Base-by-base conservation (phyloP, 92 coral and sea anemone genomes). In the Umimayanthus kanabou region DNA sequence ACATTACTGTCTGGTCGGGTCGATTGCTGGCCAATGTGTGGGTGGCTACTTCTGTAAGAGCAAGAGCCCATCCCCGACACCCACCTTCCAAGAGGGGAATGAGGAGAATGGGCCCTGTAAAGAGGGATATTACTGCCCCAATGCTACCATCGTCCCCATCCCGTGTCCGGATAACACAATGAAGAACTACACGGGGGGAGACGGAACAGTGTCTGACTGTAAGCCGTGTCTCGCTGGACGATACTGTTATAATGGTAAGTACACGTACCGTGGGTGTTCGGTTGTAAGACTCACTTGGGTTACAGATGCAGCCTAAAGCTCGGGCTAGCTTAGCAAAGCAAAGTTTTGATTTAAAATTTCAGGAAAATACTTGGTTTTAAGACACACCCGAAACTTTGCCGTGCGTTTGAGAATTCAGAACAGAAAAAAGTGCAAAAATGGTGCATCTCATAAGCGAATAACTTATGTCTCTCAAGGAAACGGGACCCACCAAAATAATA, bases 41-140 rank as follows among this genome's bases (percentile, higher is more conserved):
- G 98, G 97, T 22, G 99, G 99, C 6, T 97, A 92, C 77, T 97
- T 82, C 91, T 97, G 99, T 84, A 95, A 97, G 92, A 93, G 98
- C 89, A 90, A 98, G 2, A 97, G 99, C 39, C 99, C 99, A n/a
- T 95, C 96, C 66, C 99, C 99, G 5, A 95, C 80, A 10, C 76
- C 80, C 37, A 30, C 77, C 78, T 75, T 87, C 25, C 74, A 90
- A 77, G 79, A 71, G 5, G 87, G 87, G 29, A 93, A 93, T 61
- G 85, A 93, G 5, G 99, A 92, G 80, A 98, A 98, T n/a, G 97
- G 95, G 6, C 99, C 99, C 1, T 97, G 99, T 74, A 90, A 91
- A 18, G 92, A 81, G 40, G 99, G 99, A 66, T 88, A 93, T 79
- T 97, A 89, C 85, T 97, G 99, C 40, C 99, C 99, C 22, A 89